Base-by-base conservation (phyloP, 2,888 invertebrate species). In the Epirrita christyi region DNA sequence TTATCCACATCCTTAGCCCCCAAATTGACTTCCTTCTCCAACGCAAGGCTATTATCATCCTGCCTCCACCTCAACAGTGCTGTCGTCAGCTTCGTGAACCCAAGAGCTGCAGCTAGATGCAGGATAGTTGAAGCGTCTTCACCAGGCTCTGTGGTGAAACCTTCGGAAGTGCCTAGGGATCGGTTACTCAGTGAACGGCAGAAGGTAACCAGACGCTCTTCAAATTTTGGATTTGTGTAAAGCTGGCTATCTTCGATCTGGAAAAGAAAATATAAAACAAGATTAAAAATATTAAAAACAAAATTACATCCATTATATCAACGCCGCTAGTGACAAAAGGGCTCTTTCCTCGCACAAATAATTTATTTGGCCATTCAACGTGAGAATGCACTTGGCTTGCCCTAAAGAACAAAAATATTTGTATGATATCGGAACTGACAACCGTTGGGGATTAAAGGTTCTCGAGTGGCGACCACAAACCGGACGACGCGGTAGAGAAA, bases 11-110 rank as follows among this genome's bases (percentile, higher is more conserved):
- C 98, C 75, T 97, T 95, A 67, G 97, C 96, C 54, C 97, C 93
- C 57, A 98, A 96, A 90, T 98, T 98, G 40, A 99, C 96, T 93
- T 99, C 98, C 28, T 96, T 96, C 81, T 98, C 97, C 61, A 98
- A 92, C 48, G 97, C 94, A 66, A 96, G 92, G 70, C 97, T 97
- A 38, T 96, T 96, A 86, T 97, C 98, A 85, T 98, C 98, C 32
- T 96, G 94, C 56, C 96, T 94, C 98, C 98, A 98, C 72, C 97
- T 95, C 50, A 98, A 88, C 84, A 98, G 93, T 2, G 96, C 95
- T 66, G 96, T 96, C 4, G 97, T 96, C 44, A 98, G 89, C 75
- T 97, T 95, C 0, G 97, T 95, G 76, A 97, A 98, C 2, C 98
- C 98, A 48, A 99, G 92, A 10, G 97, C 96, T 7, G 98, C 98